phyloP scores from a whole-genome alignment of 2,113 vertebrate species.

The Alligator sinensis region DNA sequence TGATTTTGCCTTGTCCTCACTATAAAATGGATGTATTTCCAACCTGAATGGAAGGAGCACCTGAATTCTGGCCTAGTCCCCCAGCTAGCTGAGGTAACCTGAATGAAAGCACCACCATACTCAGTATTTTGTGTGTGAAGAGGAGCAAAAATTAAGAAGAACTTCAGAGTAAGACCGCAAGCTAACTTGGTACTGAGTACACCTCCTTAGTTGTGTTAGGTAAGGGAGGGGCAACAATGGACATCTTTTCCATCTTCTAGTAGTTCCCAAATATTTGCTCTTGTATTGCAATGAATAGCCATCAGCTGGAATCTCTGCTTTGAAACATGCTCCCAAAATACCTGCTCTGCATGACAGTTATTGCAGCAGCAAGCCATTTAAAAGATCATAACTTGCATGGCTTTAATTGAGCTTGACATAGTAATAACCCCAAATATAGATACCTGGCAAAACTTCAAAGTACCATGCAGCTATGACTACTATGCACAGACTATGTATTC shows the following conservation, averaged over 20 bases:
- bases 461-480: fast-evolving
- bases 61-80: neutral
- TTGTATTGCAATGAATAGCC: neutral
- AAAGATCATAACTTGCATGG: neutral
- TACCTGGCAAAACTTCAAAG: neutral
- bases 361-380: neutral
- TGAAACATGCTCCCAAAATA: neutral
- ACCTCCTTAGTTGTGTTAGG: neutral
- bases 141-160: neutral
- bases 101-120: neutral
- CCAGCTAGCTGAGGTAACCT: neutral
- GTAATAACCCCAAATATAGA: neutral
- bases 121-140: neutral
- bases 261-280: neutral
- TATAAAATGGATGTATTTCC: neutral
- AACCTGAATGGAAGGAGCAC: neutral
- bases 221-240: neutral
- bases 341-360: neutral
- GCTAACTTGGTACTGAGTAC: neutral
- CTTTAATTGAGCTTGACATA: slow-evolving; percentile 14
- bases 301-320: neutral
- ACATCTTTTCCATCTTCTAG: neutral
- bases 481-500: neutral
- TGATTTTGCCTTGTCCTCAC: neutral
- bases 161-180: neutral